Percentiles rank a stretch among this genome's conserved stretches.
Evolutionary conservation across 2,888 invertebrate genomes (phyloP).

Genomic region (Mallateleia sp.): DNA sequence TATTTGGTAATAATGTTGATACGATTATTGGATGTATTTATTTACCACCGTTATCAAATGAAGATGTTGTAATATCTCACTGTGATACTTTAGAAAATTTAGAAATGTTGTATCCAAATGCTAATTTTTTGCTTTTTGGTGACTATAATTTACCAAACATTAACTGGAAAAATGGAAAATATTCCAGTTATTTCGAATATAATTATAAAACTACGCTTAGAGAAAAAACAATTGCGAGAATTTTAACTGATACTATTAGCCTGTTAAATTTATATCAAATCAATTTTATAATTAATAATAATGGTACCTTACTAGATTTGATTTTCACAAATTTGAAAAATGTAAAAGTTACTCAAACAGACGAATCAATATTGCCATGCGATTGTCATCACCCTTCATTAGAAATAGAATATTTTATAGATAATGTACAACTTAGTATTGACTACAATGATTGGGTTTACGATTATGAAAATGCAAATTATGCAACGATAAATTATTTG

Average conservation of each 20-base stretch:
- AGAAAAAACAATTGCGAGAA: not conserved
- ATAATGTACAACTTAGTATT: not conserved
- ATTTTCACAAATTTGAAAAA: not conserved
- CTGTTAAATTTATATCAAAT: slow-evolving; percentile 35
- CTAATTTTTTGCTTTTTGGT: slow-evolving; percentile 21
- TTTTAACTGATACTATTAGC: slow-evolving; percentile 8
- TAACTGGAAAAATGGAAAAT: not conserved
- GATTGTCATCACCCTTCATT: not conserved
- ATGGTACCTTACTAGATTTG: slow-evolving; percentile 6
- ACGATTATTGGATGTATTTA: slow-evolving; percentile 4
- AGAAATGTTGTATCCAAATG: not conserved
- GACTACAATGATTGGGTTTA: not conserved
- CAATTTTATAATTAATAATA: not conserved
- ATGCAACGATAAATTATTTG: not conserved
- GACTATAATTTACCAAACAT: slow-evolving; percentile 45
- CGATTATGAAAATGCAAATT: not conserved
- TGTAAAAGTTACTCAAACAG: not conserved
- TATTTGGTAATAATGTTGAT: not conserved
- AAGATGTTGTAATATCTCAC: not conserved
- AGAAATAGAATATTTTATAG: not conserved
- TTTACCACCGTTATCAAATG: not conserved
- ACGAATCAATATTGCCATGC: not conserved
- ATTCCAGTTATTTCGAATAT: not conserved
- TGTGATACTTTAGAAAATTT: slow-evolving; percentile 18
- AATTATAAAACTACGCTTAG: not conserved